phyloP scores from a whole-genome alignment of 2,113 vertebrate genomes.

The Serranochromis macrocephalus region DNA sequence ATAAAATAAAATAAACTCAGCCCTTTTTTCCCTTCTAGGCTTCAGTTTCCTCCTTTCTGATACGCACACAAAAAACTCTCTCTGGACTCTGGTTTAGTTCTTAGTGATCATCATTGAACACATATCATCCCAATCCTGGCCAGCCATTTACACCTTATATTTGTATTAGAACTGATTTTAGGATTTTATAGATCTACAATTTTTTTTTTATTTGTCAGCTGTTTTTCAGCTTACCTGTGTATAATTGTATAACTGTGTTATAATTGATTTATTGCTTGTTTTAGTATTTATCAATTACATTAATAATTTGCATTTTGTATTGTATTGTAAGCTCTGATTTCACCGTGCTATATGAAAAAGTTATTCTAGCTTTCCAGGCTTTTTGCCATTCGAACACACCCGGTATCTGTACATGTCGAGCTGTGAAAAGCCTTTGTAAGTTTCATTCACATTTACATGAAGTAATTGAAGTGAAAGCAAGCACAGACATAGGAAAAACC shows the following conservation, averaged over 20 bases:
- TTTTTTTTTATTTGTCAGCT: background rate
- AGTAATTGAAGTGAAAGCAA: constrained; percentile 9
- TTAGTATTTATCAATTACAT: background rate
- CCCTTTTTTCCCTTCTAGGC: background rate
- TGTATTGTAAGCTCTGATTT: background rate
- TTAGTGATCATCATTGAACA: background rate
- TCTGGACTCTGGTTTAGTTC: background rate
- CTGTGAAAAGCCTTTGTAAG: background rate
- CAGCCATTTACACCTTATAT: background rate
- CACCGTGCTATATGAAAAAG: background rate
- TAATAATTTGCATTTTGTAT: background rate
- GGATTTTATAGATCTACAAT: background rate
- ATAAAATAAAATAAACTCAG: background rate
- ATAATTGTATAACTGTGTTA: background rate
- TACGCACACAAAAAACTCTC: background rate
- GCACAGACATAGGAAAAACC: background rate
- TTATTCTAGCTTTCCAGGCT: background rate
- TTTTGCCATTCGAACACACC: background rate
- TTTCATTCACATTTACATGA: background rate
- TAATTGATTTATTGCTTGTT: background rate
- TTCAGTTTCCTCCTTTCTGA: background rate
- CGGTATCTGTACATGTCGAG: background rate
- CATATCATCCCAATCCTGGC: background rate
- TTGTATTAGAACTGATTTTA: background rate
- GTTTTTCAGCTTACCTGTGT: background rate